These are phyloP conservation scores for Lepas anatifera DNA, from an alignment of 2,888 invertebrate species.

Conservation along the genomic window DNA sequence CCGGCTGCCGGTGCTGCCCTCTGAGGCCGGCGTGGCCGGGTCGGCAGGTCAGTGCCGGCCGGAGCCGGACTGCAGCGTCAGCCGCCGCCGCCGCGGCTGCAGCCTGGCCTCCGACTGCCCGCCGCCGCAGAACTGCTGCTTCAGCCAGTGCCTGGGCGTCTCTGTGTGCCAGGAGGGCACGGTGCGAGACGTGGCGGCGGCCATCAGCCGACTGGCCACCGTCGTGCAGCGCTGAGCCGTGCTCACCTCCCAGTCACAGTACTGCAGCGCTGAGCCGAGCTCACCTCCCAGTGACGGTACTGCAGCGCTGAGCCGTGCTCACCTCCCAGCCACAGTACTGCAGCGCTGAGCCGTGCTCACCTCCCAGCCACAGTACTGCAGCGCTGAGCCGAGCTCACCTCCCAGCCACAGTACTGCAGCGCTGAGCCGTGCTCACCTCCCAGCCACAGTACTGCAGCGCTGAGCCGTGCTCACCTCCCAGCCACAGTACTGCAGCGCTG, in stretches of 20 bases:
- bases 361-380: too few species aligned
- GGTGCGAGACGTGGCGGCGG: neutral
- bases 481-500: too few species aligned
- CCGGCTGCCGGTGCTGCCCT: neutral
- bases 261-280: neutral
- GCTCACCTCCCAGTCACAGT: too few species aligned
- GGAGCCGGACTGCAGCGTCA: neutral
- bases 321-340: too few species aligned
- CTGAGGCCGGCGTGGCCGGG: neutral
- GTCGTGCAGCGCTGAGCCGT: neutral
- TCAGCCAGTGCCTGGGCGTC: neutral
- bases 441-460: too few species aligned
- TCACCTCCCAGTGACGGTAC: neutral
- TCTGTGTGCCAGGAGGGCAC: neutral
- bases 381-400: too few species aligned
- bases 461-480: too few species aligned
- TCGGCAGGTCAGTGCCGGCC: neutral
- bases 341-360: too few species aligned
- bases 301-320: neutral
- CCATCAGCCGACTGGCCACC: neutral
- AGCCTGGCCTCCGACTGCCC: neutral
- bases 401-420: too few species aligned
- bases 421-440: too few species aligned
- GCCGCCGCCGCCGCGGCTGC: slow-evolving; percentile 4
- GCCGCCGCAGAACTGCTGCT: neutral